Percentiles rank a stretch among this genome's conserved stretches.
Evolutionary conservation across 2,888 invertebrate species (phyloP).

Genomic region (Acrocyrtus sp.): DNA sequence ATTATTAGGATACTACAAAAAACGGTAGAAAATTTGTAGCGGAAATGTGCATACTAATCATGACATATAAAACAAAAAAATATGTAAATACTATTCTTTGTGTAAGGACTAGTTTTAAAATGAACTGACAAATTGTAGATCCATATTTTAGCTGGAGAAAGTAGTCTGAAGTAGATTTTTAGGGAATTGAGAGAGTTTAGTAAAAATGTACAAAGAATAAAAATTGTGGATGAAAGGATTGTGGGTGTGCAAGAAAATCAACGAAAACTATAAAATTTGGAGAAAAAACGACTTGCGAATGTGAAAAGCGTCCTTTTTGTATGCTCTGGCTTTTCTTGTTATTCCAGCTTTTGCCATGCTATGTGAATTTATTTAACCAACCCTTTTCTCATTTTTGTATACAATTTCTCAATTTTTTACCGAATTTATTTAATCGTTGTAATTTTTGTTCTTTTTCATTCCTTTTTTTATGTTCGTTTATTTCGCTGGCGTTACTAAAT

Average conservation of each 20-base stretch:
- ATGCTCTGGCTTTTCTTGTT: too few species aligned
- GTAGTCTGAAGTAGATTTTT: not conserved
- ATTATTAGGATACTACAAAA: not conserved
- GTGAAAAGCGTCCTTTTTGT: too few species aligned
- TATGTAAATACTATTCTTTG: not conserved
- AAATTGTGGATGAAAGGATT: too few species aligned
- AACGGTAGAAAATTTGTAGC: not conserved
- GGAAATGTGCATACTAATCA: too few species aligned
- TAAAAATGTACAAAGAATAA: too few species aligned
- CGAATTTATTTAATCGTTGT: not conserved
- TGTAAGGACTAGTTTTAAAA: not conserved
- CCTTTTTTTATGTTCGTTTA: slow-evolving; percentile 26
- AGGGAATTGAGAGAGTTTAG: too few species aligned
- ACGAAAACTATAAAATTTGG: too few species aligned
- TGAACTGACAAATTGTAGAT: not conserved
- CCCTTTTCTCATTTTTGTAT: too few species aligned
- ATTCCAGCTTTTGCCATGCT: too few species aligned
- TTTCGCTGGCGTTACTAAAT: slow-evolving; percentile 10
- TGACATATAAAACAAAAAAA: not conserved
- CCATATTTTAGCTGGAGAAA: not conserved
- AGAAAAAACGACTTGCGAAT: too few species aligned
- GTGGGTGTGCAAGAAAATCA: too few species aligned
- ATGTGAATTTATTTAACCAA: not conserved
- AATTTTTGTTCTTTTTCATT: slow-evolving; percentile 3
- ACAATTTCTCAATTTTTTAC: not conserved